Evolutionary conservation across 2,888 invertebrate genomes (phyloP).

Genomic region (Gymnoscelis rufifasciata): DNA sequence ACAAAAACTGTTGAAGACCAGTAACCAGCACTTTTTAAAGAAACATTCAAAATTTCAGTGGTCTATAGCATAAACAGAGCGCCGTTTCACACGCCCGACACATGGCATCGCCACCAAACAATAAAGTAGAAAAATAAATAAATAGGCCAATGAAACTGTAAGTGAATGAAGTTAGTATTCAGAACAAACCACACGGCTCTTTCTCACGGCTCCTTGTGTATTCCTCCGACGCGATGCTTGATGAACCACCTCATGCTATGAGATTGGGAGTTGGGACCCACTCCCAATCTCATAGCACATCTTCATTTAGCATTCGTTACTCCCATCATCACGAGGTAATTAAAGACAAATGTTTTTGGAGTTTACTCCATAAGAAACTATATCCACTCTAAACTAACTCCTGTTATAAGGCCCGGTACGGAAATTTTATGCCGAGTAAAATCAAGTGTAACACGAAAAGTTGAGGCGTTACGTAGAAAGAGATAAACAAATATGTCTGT

Average conservation of each 20-base stretch:
- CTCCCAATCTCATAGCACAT: slow-evolving; percentile 24
- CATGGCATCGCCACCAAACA: slow-evolving; percentile 31
- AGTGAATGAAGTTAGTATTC: slow-evolving; percentile 65
- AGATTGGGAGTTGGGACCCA: too few relatives aligned
- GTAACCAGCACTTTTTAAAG: slow-evolving; percentile 25
- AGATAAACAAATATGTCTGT: too few relatives aligned
- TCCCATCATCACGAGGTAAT: slow-evolving; percentile 5
- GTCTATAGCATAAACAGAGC: slow-evolving; percentile 15
- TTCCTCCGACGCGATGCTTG: slow-evolving; percentile 54
- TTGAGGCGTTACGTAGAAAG: too few relatives aligned
- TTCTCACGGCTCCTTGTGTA: slow-evolving; percentile 68
- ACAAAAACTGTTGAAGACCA: too few relatives aligned
- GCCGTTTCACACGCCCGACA: slow-evolving; percentile 26
- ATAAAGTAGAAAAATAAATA: slow-evolving; percentile 36
- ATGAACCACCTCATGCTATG: slow-evolving; percentile 54
- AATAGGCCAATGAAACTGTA: slow-evolving; percentile 64
- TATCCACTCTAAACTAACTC: too few relatives aligned
- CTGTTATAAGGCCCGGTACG: too few relatives aligned
- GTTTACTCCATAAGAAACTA: too few relatives aligned
- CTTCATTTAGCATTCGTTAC: slow-evolving; percentile 20
- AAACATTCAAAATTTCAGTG: slow-evolving; percentile 9
- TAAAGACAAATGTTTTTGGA: too few relatives aligned
- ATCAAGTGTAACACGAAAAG: too few relatives aligned
- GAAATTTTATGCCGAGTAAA: too few relatives aligned
- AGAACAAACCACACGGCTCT: slow-evolving; percentile 56